Base-by-base conservation (phyloP, 2,797 vertebrate genomes). In the Kryptolebias ocellatus region DNA sequence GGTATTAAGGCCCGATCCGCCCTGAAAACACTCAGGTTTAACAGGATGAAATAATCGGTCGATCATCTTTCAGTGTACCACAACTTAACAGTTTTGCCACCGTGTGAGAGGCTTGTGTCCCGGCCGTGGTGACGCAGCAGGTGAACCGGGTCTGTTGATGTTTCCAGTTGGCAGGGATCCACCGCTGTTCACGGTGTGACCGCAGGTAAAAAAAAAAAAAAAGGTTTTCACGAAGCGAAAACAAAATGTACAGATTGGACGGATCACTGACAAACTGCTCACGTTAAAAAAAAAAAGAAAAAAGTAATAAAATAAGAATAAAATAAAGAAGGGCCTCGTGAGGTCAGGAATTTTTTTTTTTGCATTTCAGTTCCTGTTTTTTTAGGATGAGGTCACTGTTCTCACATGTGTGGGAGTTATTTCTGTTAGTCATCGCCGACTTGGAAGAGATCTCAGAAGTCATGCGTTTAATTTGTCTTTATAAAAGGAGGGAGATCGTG, bases 351-450 rank as follows among this genome's bases (percentile, higher is more conserved):
- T 24, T 24, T 24, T 24, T 24, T 24, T 49, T 14, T 53, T 55
- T 64, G 29, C 18, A 4, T 60, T 66, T 10, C 1, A 72, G 60
- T 86, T 91, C 78, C 76, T 8, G 3, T 76, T 79, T 39, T 39
- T 66, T 80, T 29, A 12, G 34, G 52, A 77, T 76, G 72, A 79
- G 31, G 60, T 85, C 72, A 64, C 34, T 45, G 73, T 72, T 70
- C 74, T 79, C 70, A 64, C 59, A 56, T 53, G 18, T 29, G 28
- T 76, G 55, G 65, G 69, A 71, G 29, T 53, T 60, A 5, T 69
- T 74, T 39, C 53, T 17, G 20, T n/a, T 54, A 18, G 14, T 49
- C 17, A 2, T 64, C 28, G 24, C 3, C 18, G 42, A 53, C 12
- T 15, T 3, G 16, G 46, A 63, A 63, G 58, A 45, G 29, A 4